Evolutionary conservation across 2,113 vertebrate species (phyloP).

Genomic region (Dendrocopos noguchii): DNA sequence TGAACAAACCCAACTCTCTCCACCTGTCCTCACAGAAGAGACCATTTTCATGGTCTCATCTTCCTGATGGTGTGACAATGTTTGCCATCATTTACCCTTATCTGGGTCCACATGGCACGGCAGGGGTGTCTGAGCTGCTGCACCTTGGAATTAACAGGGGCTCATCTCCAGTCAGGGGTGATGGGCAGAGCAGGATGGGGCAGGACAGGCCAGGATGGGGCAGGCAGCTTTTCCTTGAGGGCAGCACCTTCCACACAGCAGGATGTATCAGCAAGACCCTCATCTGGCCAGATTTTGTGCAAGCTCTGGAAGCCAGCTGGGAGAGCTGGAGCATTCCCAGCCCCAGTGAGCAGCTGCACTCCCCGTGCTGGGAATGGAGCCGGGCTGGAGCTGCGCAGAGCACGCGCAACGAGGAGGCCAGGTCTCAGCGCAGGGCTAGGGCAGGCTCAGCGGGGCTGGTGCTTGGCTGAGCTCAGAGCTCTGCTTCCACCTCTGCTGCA

Average conservation of each 20-base stretch:
- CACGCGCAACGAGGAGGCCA: not conserved
- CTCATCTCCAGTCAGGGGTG: not conserved
- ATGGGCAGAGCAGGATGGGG: not conserved
- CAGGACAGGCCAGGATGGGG: not conserved
- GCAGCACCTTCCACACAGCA: rapidly evolving
- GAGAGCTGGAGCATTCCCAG: rapidly evolving
- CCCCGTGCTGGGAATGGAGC: not conserved
- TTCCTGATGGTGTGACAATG: rapidly evolving
- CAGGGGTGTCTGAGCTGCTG: not conserved
- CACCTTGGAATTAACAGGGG: not conserved
- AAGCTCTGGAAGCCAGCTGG: not conserved
- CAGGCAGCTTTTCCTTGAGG: not conserved
- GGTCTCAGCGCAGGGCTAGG: not conserved
- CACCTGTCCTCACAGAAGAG: not conserved
- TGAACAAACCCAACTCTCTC: not conserved
- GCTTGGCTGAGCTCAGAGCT: not conserved
- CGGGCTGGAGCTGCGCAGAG: not conserved
- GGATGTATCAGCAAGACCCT: rapidly evolving
- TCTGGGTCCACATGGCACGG: rapidly evolving
- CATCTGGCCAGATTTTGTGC: not conserved
- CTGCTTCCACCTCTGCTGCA: not conserved
- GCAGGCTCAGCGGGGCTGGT: rapidly evolving
- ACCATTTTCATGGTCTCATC: not conserved
- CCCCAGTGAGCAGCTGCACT: not conserved
- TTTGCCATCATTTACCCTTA: not conserved